Evolutionary conservation across 1,140 invertebrate species (phyloP).

Genomic region (Ladona fulva): DNA sequence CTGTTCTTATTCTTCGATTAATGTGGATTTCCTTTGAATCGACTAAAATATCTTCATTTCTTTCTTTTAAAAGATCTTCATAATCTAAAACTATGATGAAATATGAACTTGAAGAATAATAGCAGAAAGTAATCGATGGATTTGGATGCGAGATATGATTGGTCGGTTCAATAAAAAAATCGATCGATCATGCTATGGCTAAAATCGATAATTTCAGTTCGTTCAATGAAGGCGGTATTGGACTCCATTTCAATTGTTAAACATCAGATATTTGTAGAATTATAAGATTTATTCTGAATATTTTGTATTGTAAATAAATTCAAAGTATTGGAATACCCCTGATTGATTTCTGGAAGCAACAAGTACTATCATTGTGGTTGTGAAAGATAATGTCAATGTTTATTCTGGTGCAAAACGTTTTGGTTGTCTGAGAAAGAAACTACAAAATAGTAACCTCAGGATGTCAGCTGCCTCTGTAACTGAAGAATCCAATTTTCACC

Average conservation of each 20-base stretch:
- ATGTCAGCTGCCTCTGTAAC: slow-evolving; percentile 30
- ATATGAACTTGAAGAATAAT: background rate
- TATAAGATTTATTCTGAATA: background rate
- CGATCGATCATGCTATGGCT: background rate
- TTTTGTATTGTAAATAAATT: background rate
- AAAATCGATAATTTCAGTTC: background rate
- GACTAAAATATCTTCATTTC: too few relatives aligned
- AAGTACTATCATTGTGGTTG: too few relatives aligned
- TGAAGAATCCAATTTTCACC: slow-evolving; percentile 64
- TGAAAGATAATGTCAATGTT: too few relatives aligned
- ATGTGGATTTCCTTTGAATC: too few relatives aligned
- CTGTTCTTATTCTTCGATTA: too few relatives aligned
- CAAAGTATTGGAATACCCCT: too few relatives aligned
- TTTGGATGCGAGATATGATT: slow-evolving; percentile 9
- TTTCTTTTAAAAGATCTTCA: too few relatives aligned
- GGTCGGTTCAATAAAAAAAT: slow-evolving; percentile 10
- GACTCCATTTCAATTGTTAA: background rate
- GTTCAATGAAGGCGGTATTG: background rate
- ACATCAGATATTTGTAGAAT: background rate
- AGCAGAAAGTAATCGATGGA: slow-evolving; percentile 9
- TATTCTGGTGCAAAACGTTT: too few relatives aligned
- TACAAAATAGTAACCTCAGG: background rate
- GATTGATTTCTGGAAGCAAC: too few relatives aligned
- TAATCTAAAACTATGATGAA: too few relatives aligned
- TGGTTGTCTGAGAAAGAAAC: background rate